Conservation (phyloP, 2,888 invertebrate species). For the Girardia tigrina region DNA sequence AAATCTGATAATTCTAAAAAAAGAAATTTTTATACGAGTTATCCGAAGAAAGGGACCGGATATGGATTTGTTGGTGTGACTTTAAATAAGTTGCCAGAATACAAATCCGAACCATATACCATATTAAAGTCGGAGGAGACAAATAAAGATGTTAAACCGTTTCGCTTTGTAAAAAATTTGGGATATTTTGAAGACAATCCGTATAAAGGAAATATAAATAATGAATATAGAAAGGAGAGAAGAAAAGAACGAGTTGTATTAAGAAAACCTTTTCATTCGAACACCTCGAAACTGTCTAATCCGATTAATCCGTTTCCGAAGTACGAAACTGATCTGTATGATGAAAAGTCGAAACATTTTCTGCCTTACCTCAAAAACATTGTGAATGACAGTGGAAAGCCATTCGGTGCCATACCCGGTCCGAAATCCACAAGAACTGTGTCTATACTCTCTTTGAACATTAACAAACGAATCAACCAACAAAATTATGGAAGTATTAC, state of each 20-base stretch:
- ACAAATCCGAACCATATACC: slow-evolving; percentile 39
- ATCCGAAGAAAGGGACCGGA: slow-evolving; percentile 49
- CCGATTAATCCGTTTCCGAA: not conserved
- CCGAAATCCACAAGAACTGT: not conserved
- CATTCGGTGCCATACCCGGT: not conserved
- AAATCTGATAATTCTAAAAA: not conserved
- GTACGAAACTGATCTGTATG: not conserved
- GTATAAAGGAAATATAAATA: not conserved
- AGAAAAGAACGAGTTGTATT: not conserved
- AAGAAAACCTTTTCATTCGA: not conserved
- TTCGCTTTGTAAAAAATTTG: not conserved
- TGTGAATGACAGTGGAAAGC: not conserved
- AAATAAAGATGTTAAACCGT: not conserved
- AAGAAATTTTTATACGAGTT: slow-evolving; percentile 41
- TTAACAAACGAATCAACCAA: not conserved
- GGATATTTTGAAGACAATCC: not conserved
- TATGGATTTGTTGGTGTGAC: slow-evolving; percentile 48
- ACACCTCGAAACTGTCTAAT: not conserved
- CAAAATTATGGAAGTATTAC: not conserved
- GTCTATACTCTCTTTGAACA: not conserved
- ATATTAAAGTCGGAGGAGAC: not conserved
- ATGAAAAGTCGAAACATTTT: not conserved
- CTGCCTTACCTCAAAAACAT: not conserved
- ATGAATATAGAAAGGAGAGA: not conserved
- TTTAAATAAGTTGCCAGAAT: slow-evolving; percentile 44